Base-by-base conservation (phyloP, 2,113 vertebrate genomes). In the Burhinus bistriatus region DNA sequence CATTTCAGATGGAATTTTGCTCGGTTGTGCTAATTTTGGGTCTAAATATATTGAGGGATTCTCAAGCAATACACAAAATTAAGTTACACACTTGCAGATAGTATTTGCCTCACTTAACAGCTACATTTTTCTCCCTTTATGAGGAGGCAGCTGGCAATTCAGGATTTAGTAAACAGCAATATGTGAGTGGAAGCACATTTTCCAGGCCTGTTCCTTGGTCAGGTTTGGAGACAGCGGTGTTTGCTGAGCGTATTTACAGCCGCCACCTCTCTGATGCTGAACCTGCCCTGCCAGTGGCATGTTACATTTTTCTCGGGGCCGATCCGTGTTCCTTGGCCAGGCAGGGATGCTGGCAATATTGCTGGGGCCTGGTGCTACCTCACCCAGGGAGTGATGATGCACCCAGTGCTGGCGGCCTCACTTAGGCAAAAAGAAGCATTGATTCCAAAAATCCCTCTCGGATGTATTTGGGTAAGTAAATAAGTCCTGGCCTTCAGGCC, bases 1-100 rank as follows among this genome's bases (percentile, higher is more conserved):
- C 0, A 0, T 93, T 95, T 95, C 95, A 95, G 71, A 44, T 73
- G 83, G 47, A 91, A 82, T 93, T 96, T 97, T 96, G 45, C 66
- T 89, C n/a, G 2, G 42, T 65, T 82, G 69, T 84, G n/a, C 45
- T 96, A 93, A 87, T 97, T 96, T 95, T 96, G 68, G 44, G 69
- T 88, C 42, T 49, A 77, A 92, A 71, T 45, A 29, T 32, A 66
- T 62, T 27, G 59, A 81, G 32, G n/a, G 29, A 80, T 79, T 90
- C 77, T 75, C 66, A 42, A 80, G 73, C 15, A 71, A 73, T 70
- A 96, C 93, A 87, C 34, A 69, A 87, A 95, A 84, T 5, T 9
- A 76, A 95, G 45, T 65, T 77, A 42, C 54, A 58, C 0, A 3
- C 32, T 54, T 64, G 68, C 1, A 2, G 68, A 54, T 14, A 55